Evolutionary conservation across 1,140 invertebrate genomes (phyloP), one percentile per base, ranked within the genome.

Genomic region (Apis mellifera): DNA sequence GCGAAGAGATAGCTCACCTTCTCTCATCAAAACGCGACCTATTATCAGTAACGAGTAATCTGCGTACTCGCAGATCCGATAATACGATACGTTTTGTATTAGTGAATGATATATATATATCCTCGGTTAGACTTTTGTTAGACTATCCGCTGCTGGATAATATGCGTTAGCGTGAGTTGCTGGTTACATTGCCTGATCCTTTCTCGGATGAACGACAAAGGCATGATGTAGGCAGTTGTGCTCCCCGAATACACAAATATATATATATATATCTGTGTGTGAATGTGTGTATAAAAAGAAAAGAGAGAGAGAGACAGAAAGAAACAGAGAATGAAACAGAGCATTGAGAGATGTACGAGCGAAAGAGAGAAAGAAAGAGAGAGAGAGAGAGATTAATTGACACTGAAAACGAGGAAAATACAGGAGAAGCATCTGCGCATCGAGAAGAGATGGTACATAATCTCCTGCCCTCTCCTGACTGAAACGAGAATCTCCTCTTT

Each of bases 71-170:
- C 42, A 70, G 32, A 55, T 85, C 80, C 85, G 75, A 78, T 70
- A 84, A 83, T 23, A 69, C 62, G 84, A 70, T 84, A 85, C 81
- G 83, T 15, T 83, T 89, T 85, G 13, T 54, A 89, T 91, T 90
- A 90, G 83, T 85, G 60, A 82, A 79, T 62, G 60, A 77, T 79
- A 77, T 74, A 77, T 79, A 77, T 74, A 77, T 79, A 77, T 74
- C 76, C 79, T 76, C 48, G 86, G 87, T 90, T 90, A 89, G 86
- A 74, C 50, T 42, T 78, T 84, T 77, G 77, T 89, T 86, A 84
- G 83, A 78, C 50, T 81, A 66, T 48, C 52, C 32, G 57, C 54
- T 70, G 65, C 32, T 32, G 32, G 2, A 13, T 62, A 62, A 78
- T 78, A 78, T 54, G 77, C 70, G 26, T 75, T 71, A 65, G 75